Evolutionary conservation across 2,888 invertebrate species (phyloP).

Genomic region (Zygothrica quintamaculata): DNA sequence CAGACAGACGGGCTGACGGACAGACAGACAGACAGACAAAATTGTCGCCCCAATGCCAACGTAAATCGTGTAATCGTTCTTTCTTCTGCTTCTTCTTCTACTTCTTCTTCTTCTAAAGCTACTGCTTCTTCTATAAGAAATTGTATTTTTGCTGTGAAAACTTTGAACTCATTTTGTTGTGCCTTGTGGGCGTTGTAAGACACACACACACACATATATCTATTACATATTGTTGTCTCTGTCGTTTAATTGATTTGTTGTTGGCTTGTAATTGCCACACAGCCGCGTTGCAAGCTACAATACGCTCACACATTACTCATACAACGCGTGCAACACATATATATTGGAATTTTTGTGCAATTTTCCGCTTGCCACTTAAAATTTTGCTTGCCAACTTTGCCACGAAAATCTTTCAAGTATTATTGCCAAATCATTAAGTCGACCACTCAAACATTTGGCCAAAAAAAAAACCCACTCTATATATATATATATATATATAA

Average conservation of each 20-base stretch:
- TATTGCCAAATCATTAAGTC: conserved; percentile 81
- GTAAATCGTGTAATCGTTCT: conserved; percentile 77
- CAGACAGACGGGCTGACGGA: not conserved
- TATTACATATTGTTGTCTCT: not conserved
- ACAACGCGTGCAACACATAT: conserved; percentile 53
- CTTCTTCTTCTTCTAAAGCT: no score
- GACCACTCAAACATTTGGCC: conserved; percentile 73
- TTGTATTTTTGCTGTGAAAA: conserved; percentile 55
- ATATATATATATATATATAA: no score
- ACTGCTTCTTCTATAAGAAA: not conserved
- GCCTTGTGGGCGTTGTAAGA: conserved; percentile 63
- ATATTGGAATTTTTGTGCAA: conserved; percentile 68
- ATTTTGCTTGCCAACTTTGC: conserved; percentile 25
- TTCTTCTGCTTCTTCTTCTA: no score
- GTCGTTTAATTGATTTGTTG: conserved; percentile 73
- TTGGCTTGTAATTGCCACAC: conserved; percentile 56
- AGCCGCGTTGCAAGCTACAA: conserved; percentile 15
- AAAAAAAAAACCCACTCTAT: conserved; percentile 21
- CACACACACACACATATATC: conserved; percentile 4
- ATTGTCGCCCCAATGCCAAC: conserved; percentile 74
- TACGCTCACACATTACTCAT: conserved; percentile 58
- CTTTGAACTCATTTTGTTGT: conserved; percentile 68
- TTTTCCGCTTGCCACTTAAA: conserved; percentile 80
- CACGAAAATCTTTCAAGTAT: conserved; percentile 64
- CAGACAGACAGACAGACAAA: conserved; percentile 36